Evolutionary conservation across 2,797 vertebrate species (phyloP).

Genomic region (Buceros bicornis): DNA sequence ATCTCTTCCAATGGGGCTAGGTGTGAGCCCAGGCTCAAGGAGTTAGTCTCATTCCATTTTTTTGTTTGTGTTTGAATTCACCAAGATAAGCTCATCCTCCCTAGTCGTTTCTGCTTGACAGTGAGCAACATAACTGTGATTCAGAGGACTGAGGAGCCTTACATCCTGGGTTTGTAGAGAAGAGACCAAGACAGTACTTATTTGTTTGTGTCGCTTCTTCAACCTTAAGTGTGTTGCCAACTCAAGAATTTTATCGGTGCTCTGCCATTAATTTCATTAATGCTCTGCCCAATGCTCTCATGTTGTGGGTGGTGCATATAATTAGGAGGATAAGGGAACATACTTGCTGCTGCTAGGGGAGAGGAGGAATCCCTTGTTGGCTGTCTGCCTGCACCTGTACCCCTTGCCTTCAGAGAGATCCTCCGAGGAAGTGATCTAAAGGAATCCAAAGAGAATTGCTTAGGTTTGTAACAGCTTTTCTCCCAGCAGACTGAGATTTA

Average conservation of each 20-base stretch:
- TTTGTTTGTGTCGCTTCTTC: background rate
- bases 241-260: background rate
- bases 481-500: constrained; percentile 18
- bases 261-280: background rate
- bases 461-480: constrained; percentile 28
- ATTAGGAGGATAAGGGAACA: background rate
- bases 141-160: background rate
- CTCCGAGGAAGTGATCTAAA: constrained; percentile 6
- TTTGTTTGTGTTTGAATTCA: background rate
- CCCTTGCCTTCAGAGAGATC: background rate
- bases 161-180: background rate
- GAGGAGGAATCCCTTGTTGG: background rate
- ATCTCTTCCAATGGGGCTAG: background rate
- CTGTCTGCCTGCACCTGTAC: background rate
- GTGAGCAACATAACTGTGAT: background rate
- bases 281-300: background rate
- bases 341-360: accelerated
- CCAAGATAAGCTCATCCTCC: background rate
- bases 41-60: background rate
- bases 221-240: background rate
- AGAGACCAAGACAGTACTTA: background rate
- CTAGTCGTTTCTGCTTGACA: background rate
- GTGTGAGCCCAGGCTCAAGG: background rate
- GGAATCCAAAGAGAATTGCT: constrained; percentile 33
- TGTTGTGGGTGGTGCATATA: background rate